Evolutionary conservation across 2,113 vertebrate genomes (phyloP), one percentile per base, ranked within the genome.

Genomic region (Tricholaema leucomelas): DNA sequence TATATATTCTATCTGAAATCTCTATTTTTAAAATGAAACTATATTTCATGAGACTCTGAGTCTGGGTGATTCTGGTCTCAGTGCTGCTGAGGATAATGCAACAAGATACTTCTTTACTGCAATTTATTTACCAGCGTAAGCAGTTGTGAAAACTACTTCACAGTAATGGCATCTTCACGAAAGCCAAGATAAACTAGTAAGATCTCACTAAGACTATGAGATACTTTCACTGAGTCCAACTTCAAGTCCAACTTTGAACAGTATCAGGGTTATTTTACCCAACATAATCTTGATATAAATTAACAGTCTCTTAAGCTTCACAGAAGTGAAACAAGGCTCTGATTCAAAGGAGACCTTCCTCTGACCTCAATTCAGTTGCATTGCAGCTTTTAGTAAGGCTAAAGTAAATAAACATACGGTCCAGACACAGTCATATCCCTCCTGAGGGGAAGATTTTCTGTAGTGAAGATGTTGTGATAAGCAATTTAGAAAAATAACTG

Each of bases 1-100:
- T 97, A 98, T 98, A 98, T 97, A 98, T 95, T 97, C 97, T 97
- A 96, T 97, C 72, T 97, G 96, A 97, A 95, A 96, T 97, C 74
- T 97, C 96, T 97, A 92, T 96, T 95, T 96, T 96, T 44, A 7
- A 75, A 96, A 90, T 92, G 96, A 96, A 97, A 96, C 91, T 94
- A 95, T 96, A 94, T 84, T 91, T 88, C 92, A 94, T 54, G 95
- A 96, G 95, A 96, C 95, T 87, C 27, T 89, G 24, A 81, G 66
- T 69, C 48, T 40, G 69, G 93, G 59, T 83, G 71, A 78, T 85
- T 60, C 16, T 40, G 48, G 92, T 90, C 96, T 97, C 91, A 65
- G 6, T 56, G 90, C 88, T 93, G 96, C 69, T 20, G 35, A 95
- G 38, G 42, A 93, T 48, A 95, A 81, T 28, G 66, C 89, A 76